phyloP scores from a whole-genome alignment of 2,113 vertebrate species.

The Rutilus rutilus region DNA sequence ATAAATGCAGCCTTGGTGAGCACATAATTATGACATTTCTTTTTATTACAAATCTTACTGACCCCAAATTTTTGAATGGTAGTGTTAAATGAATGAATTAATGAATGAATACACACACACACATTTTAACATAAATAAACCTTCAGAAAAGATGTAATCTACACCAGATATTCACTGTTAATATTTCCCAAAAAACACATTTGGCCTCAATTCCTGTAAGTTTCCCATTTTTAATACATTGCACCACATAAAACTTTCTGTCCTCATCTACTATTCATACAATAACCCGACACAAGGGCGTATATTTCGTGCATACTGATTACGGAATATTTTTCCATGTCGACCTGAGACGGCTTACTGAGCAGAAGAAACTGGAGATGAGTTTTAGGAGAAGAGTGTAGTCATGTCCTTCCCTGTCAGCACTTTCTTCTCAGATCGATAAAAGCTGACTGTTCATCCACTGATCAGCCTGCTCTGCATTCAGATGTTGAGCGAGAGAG shows the following conservation, averaged over 20 bases:
- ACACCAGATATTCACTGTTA: background rate
- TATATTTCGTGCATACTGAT: constrained; percentile 49
- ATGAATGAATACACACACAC: background rate
- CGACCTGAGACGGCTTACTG: constrained; percentile 67
- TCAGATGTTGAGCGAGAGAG: background rate
- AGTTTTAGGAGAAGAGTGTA: constrained; percentile 78
- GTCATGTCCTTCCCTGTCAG: constrained; percentile 79
- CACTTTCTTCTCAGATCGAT: constrained; percentile 82
- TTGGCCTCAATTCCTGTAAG: background rate
- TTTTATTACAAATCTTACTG: too few relatives aligned
- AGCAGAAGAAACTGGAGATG: constrained; percentile 70
- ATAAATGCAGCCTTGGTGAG: background rate
- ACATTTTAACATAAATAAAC: background rate
- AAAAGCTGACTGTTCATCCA: constrained; percentile 64
- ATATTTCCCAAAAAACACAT: constrained; percentile 8
- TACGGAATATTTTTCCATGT: constrained; percentile 61
- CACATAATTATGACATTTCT: too few relatives aligned
- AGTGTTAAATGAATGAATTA: too few relatives aligned
- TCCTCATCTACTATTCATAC: constrained; percentile 30
- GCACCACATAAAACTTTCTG: background rate
- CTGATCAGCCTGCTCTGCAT: constrained; percentile 22
- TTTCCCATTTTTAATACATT: background rate
- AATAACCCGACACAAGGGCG: constrained; percentile 47
- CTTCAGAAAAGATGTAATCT: background rate
- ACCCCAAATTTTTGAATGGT: too few relatives aligned